Conservation (phyloP, 2,113 vertebrate species). For the Centropus unirufus region DNA sequence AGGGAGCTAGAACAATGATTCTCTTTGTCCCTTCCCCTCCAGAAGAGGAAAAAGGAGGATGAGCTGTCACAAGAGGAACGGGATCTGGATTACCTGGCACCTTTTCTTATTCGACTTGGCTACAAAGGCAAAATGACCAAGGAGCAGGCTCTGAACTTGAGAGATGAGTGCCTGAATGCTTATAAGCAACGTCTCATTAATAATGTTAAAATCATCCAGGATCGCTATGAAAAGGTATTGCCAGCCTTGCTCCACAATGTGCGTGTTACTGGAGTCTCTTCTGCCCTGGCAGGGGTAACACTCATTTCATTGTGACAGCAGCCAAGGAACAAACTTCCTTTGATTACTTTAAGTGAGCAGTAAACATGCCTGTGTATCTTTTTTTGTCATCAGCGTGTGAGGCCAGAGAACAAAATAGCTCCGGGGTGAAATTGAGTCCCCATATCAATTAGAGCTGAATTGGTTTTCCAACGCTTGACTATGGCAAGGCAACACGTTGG, state of each 20-base stretch:
- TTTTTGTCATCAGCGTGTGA: not conserved
- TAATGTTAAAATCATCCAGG: slow-evolving; percentile 82
- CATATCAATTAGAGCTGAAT: not conserved
- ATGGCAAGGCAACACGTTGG: not conserved
- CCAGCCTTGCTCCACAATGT: not conserved
- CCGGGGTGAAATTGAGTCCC: not conserved
- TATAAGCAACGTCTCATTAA: slow-evolving; percentile 75
- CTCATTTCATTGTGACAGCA: not conserved
- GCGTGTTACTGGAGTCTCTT: not conserved
- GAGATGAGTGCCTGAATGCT: slow-evolving; percentile 73
- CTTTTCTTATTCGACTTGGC: slow-evolving; percentile 71
- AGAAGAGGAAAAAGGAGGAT: slow-evolving; percentile 74
- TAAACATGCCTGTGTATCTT: not conserved
- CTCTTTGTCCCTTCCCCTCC: not conserved
- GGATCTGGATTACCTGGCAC: slow-evolving; percentile 82
- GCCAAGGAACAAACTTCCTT: not conserved
- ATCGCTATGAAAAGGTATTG: slow-evolving; percentile 80
- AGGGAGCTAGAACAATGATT: not conserved
- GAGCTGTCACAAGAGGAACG: slow-evolving; percentile 68
- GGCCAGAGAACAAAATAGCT: not conserved
- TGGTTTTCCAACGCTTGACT: not conserved
- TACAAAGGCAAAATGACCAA: slow-evolving; percentile 57
- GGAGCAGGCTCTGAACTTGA: slow-evolving; percentile 68
- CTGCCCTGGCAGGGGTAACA: not conserved
- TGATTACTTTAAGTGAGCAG: not conserved